Conservation (phyloP, 2,797 vertebrate genomes). For the Phalloptychus januarius region DNA sequence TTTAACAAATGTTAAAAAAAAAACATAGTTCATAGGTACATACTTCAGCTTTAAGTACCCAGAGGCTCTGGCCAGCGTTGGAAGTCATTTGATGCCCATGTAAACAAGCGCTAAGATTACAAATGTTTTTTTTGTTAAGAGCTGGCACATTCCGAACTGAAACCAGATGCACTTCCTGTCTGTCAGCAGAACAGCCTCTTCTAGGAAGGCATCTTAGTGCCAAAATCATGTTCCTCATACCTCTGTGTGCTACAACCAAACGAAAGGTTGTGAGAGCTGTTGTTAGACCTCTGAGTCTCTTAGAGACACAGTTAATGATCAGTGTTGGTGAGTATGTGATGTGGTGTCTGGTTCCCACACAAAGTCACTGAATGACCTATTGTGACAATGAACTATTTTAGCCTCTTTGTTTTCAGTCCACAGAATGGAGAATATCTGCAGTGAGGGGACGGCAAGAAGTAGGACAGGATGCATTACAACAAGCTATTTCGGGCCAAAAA, state of each 20-base stretch:
- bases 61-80: background rate
- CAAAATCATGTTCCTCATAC: background rate
- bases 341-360: background rate
- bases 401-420: background rate
- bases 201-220: background rate
- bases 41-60: background rate
- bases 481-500: background rate
- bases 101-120: background rate
- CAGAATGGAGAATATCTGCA: background rate
- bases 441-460: background rate
- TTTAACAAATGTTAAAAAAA: no score
- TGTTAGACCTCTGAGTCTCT: background rate
- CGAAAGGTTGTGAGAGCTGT: background rate
- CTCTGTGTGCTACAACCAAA: background rate
- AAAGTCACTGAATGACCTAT: background rate
- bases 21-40: no score
- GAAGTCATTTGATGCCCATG: background rate
- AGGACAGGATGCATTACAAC: background rate
- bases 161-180: background rate
- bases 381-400: background rate
- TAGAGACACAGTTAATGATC: background rate
- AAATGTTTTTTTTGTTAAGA: background rate
- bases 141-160: background rate
- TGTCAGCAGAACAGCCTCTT: background rate
- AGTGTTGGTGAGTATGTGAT: background rate